Percentiles rank a stretch among this genome's conserved stretches.
phyloP scores from a whole-genome alignment of 2,113 vertebrate genomes.

The Urocitellus parryii region DNA sequence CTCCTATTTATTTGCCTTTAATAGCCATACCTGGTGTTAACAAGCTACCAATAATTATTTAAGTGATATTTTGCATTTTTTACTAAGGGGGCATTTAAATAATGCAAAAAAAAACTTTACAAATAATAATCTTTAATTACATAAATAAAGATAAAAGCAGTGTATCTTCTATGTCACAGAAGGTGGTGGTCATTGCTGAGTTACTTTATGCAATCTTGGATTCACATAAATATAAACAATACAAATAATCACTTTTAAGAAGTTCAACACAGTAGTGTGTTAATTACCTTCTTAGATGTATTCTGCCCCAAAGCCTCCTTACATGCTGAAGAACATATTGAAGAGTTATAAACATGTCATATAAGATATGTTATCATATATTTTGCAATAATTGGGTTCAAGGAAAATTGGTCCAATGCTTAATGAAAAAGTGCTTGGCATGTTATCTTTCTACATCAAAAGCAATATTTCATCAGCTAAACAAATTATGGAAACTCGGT shows the following conservation, averaged over 20 bases:
- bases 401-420: slow-evolving; percentile 24
- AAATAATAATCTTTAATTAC: slow-evolving; percentile 67
- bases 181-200: slow-evolving; percentile 53
- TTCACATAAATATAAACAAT: slow-evolving; percentile 76
- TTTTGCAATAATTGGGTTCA: slow-evolving; percentile 15
- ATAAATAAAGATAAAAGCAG: slow-evolving; percentile 62
- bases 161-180: slow-evolving; percentile 66
- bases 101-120: slow-evolving; percentile 55
- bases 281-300: slow-evolving; percentile 72
- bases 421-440: background rate
- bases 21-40: slow-evolving; percentile 61
- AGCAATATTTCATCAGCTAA: slow-evolving; percentile 12
- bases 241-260: slow-evolving; percentile 77
- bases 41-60: slow-evolving; percentile 64
- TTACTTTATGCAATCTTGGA: slow-evolving; percentile 72
- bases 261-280: slow-evolving; percentile 74
- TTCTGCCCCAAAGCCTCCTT: slow-evolving; percentile 73
- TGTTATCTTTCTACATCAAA: slow-evolving; percentile 14
- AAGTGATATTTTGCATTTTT: slow-evolving; percentile 66
- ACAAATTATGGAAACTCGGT: background rate
- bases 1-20: slow-evolving; percentile 61
- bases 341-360: slow-evolving; percentile 65
- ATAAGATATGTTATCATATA: background rate
- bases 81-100: slow-evolving; percentile 72
- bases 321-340: slow-evolving; percentile 63